Evolutionary conservation across 64 coral and sea anemone genomes (phyloP).

Genomic region (Stylophora pistillata): DNA sequence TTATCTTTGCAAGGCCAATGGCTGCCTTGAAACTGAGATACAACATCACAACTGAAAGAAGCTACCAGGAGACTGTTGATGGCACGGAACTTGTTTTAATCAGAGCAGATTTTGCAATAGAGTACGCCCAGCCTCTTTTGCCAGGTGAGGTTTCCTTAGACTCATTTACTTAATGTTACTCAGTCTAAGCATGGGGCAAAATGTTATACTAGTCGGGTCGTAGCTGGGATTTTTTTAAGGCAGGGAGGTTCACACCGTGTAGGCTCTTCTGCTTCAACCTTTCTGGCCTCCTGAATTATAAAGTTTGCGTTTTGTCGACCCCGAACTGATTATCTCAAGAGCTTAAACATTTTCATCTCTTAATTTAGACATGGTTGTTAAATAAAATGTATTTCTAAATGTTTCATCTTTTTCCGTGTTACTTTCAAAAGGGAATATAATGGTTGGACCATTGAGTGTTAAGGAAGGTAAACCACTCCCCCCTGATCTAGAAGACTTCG

Average conservation of each 20-base stretch:
- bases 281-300: no score
- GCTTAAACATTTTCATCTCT: neutral
- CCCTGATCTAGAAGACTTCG: slow-evolving; percentile 53
- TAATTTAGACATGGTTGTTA: no score
- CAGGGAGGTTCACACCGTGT: no score
- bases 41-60: slow-evolving; percentile 39
- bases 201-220: no score
- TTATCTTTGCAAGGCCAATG: neutral
- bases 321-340: no score
- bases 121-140: slow-evolving; percentile 52
- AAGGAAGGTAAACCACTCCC: slow-evolving; percentile 40
- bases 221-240: no score
- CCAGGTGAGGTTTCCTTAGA: slow-evolving; percentile 9
- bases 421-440: neutral
- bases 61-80: slow-evolving; percentile 2
- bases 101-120: slow-evolving; percentile 35
- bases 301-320: no score
- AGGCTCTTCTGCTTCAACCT: no score
- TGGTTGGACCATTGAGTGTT: slow-evolving; percentile 48
- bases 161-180: no score
- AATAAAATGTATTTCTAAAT: neutral
- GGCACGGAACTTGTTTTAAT: slow-evolving; percentile 35
- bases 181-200: no score
- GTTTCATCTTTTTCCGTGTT: neutral
- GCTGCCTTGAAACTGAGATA: slow-evolving; percentile 31